These are phyloP conservation scores for Keiferia lycopersicella DNA, from an alignment of 2,888 invertebrate genomes.

Conservation along the genomic window DNA sequence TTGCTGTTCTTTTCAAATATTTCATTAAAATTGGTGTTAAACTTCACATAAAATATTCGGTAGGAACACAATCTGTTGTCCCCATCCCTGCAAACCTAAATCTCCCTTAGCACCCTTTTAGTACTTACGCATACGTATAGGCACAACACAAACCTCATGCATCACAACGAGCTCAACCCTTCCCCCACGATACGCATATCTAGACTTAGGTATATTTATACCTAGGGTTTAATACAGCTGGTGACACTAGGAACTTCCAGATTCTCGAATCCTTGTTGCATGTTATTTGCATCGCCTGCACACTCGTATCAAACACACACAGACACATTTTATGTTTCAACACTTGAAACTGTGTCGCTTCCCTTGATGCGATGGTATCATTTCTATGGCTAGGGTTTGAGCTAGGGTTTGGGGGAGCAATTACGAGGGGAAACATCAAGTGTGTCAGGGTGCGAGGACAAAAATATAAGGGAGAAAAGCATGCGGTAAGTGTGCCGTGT, in stretches of 20 bases:
- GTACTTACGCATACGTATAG: slow-evolving; percentile 15
- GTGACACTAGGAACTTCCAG: slow-evolving; percentile 2
- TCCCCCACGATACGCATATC: slow-evolving; percentile 70
- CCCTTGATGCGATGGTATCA: slow-evolving; percentile 40
- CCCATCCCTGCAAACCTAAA: slow-evolving; percentile 20
- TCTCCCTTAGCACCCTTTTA: slow-evolving; percentile 19
- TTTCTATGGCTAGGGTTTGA: slow-evolving; percentile 37
- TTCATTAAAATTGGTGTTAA: neutral
- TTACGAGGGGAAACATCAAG: slow-evolving; percentile 76
- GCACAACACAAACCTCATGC: slow-evolving; percentile 31
- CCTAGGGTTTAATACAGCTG: slow-evolving; percentile 50
- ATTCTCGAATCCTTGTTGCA: neutral
- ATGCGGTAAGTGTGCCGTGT: slow-evolving; percentile 76
- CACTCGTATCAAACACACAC: neutral
- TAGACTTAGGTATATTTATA: slow-evolving; percentile 51
- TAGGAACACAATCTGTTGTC: slow-evolving; percentile 15
- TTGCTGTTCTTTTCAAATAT: neutral
- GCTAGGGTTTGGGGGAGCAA: slow-evolving; percentile 58
- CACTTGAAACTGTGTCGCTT: slow-evolving; percentile 1
- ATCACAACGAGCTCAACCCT: slow-evolving; percentile 52
- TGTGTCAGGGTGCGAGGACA: slow-evolving; percentile 79
- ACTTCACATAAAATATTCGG: slow-evolving; percentile 1
- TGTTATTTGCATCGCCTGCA: neutral
- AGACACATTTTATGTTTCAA: neutral
- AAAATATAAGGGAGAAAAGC: slow-evolving; percentile 72